Percentiles rank a stretch among this genome's conserved stretches.
These are phyloP conservation scores for Atlantisia rogersi DNA, from an alignment of 2,113 vertebrate species.

Conservation along the genomic window DNA sequence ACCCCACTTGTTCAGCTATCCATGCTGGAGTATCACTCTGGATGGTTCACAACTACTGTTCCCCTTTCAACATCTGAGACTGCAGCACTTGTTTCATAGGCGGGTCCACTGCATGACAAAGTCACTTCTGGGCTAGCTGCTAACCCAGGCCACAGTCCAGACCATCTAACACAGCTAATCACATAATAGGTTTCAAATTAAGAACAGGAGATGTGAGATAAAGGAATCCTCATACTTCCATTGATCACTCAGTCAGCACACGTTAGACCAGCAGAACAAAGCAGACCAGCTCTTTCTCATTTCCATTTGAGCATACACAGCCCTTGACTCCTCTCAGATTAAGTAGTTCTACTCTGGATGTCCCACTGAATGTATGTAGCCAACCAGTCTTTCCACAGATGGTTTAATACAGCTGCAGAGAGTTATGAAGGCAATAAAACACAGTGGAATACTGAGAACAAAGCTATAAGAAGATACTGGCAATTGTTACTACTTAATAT, in stretches of 20 bases:
- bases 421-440: neutral
- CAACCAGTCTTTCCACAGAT: neutral
- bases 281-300: neutral
- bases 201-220: neutral
- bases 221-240: neutral
- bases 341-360: neutral
- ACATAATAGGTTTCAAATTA: neutral
- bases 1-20: neutral
- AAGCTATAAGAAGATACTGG: neutral
- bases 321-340: neutral
- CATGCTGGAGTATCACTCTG: neutral
- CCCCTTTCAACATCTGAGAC: neutral
- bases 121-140: neutral
- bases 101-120: neutral
- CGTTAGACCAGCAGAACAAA: neutral
- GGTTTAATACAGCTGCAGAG: slow-evolving; percentile 9
- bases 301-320: neutral
- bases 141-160: neutral
- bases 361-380: neutral
- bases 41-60: neutral
- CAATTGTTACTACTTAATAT: neutral
- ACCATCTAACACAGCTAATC: neutral
- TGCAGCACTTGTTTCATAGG: neutral
- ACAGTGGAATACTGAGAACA: neutral
- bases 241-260: neutral